Conservation (phyloP, 2,113 vertebrate species). For the Thamnophis sirtalis region DNA sequence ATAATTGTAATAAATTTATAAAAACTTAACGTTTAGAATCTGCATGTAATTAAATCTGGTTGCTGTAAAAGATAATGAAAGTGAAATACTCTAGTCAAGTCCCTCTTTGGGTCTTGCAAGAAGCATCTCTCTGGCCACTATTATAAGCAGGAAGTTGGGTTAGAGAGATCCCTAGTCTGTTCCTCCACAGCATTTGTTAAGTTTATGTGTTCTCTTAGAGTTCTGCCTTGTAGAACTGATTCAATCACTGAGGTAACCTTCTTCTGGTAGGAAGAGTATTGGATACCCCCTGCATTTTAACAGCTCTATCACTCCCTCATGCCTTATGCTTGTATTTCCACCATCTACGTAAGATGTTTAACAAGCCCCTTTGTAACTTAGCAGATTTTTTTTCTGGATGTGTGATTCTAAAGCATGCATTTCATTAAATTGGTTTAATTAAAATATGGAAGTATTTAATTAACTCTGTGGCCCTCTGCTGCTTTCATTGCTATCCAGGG, state of each 20-base stretch:
- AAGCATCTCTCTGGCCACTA: neutral
- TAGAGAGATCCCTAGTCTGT: neutral
- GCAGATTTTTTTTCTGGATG: neutral
- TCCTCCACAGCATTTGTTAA: neutral
- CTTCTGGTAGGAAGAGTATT: neutral
- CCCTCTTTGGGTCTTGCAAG: neutral
- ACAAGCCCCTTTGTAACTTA: conserved; percentile 15
- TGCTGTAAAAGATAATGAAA: neutral
- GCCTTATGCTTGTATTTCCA: neutral
- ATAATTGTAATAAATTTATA: neutral
- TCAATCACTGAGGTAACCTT: neutral
- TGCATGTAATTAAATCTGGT: neutral
- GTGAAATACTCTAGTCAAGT: neutral
- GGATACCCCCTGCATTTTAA: neutral
- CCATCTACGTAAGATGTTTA: neutral
- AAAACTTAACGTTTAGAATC: neutral
- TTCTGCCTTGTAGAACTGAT: neutral
- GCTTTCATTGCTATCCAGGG: conserved; percentile 17
- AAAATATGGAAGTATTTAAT: conserved; percentile 43
- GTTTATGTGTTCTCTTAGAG: neutral
- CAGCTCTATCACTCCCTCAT: neutral
- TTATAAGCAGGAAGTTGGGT: neutral
- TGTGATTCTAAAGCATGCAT: conserved; percentile 17
- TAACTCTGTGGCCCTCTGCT: conserved; percentile 23
- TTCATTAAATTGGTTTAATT: conserved; percentile 45